These are phyloP conservation scores for Hemicordylus capensis DNA, from an alignment of 2,113 vertebrate species.

Conservation along the genomic window DNA sequence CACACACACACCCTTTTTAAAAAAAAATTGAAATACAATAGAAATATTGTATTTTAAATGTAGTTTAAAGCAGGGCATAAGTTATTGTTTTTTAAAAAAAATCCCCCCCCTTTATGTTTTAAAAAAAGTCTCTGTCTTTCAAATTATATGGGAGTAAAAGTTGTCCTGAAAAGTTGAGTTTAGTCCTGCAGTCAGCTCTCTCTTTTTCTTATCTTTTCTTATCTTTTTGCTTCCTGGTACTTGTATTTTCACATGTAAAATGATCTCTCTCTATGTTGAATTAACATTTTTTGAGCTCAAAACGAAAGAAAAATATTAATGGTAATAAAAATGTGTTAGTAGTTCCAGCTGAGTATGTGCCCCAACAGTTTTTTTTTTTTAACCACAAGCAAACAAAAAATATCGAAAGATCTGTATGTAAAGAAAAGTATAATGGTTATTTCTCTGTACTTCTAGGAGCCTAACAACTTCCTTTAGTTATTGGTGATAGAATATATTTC, in stretches of 20 bases:
- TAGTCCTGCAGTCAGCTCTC: conserved; percentile 63
- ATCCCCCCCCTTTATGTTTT: conserved; percentile 60
- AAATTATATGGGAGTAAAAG: conserved; percentile 68
- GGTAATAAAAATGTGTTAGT: conserved; percentile 81
- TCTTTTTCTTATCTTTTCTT: no score
- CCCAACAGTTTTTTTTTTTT: conserved; percentile 55
- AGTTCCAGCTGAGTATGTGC: conserved; percentile 74
- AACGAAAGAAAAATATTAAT: conserved; percentile 60
- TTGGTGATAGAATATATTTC: conserved; percentile 83
- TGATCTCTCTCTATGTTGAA: conserved; percentile 81
- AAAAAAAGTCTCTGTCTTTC: conserved; percentile 37
- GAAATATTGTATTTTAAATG: conserved; percentile 18
- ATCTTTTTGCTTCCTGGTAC: conserved; percentile 71
- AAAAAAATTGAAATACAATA: conserved; percentile 7
- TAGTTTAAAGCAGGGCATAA: conserved; percentile 55
- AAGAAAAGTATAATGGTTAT: conserved; percentile 76
- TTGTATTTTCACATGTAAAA: conserved; percentile 76
- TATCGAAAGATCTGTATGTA: conserved; percentile 79
- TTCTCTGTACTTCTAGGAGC: conserved; percentile 82
- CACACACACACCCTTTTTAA: neutral
- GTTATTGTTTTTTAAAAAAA: conserved; percentile 64
- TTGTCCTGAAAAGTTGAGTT: conserved; percentile 64
- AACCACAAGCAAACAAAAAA: conserved; percentile 65
- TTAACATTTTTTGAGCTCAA: conserved; percentile 82
- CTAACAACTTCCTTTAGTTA: conserved; percentile 82